phyloP scores from a whole-genome alignment of 2,888 invertebrate genomes.

The Athrips mouffetella region DNA sequence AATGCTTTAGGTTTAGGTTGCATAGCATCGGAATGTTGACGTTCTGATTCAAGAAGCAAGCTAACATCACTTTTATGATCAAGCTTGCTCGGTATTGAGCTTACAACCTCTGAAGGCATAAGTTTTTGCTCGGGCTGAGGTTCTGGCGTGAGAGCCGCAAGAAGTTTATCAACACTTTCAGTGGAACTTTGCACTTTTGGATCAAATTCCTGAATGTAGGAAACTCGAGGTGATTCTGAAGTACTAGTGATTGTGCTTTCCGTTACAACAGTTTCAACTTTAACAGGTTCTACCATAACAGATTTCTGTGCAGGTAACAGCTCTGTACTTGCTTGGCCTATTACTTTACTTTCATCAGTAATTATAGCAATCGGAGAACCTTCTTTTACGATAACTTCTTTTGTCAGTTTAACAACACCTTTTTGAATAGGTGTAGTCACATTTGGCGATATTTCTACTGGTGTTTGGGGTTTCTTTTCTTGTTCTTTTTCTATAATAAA shows the following conservation, averaged over 20 bases:
- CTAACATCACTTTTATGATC: constrained; percentile 40
- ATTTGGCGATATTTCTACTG: too few relatives aligned
- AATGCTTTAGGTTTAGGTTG: constrained; percentile 10
- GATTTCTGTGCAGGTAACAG: constrained; percentile 37
- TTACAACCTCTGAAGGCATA: constrained; percentile 35
- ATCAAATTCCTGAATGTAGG: constrained; percentile 48
- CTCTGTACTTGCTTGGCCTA: constrained; percentile 33
- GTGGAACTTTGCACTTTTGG: constrained; percentile 39
- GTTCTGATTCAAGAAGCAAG: constrained; percentile 55
- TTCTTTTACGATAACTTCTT: constrained; percentile 33
- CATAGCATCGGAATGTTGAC: constrained; percentile 38
- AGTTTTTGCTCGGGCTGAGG: constrained; percentile 51
- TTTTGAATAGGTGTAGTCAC: constrained; percentile 11
- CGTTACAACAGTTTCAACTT: constrained; percentile 41
- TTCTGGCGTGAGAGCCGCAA: constrained; percentile 33
- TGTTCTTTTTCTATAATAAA: too few relatives aligned
- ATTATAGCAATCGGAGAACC: not conserved
- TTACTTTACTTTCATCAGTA: constrained; percentile 22
- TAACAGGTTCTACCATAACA: constrained; percentile 41
- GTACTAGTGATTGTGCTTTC: constrained; percentile 38
- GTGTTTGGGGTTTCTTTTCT: too few relatives aligned
- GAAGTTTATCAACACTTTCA: constrained; percentile 42
- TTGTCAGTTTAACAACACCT: constrained; percentile 28
- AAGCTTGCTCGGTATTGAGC: constrained; percentile 24
- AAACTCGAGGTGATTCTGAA: constrained; percentile 38